A percentile compares a stretch with the other conserved stretches of the same genome.
Conservation (phyloP, 2,113 vertebrate genomes). For the Pseudopipra pipra region DNA sequence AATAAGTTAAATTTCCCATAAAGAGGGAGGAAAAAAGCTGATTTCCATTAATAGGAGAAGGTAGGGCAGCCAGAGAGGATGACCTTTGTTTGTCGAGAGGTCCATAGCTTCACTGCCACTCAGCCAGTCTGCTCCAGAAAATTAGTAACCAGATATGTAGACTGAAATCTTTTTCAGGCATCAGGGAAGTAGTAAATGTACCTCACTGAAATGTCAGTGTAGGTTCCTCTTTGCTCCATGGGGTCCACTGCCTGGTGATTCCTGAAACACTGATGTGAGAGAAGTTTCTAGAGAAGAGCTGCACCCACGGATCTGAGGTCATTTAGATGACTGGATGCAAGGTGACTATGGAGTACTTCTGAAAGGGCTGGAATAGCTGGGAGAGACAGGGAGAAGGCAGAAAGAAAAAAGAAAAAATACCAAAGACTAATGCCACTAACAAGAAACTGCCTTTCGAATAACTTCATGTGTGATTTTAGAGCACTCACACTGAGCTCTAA, state of each 20-base stretch:
- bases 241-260: not conserved
- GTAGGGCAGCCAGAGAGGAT: not conserved
- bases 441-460: not conserved
- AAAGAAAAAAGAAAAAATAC: not conserved
- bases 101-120: not conserved
- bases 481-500: not conserved
- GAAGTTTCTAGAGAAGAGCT: not conserved
- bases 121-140: not conserved
- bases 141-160: not conserved
- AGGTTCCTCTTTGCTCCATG: not conserved
- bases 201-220: not conserved
- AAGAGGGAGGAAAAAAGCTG: not conserved
- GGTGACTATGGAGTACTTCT: not conserved
- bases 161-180: not conserved
- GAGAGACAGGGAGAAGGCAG: not conserved
- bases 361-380: not conserved
- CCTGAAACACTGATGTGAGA: not conserved
- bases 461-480: not conserved
- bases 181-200: not conserved
- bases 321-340: not conserved
- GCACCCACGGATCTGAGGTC: accelerated
- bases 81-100: not conserved
- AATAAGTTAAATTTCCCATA: not conserved
- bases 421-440: not conserved
- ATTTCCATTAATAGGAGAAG: not conserved